Conservation (phyloP, 2,888 invertebrate species). For the Abscondita cerata region DNA sequence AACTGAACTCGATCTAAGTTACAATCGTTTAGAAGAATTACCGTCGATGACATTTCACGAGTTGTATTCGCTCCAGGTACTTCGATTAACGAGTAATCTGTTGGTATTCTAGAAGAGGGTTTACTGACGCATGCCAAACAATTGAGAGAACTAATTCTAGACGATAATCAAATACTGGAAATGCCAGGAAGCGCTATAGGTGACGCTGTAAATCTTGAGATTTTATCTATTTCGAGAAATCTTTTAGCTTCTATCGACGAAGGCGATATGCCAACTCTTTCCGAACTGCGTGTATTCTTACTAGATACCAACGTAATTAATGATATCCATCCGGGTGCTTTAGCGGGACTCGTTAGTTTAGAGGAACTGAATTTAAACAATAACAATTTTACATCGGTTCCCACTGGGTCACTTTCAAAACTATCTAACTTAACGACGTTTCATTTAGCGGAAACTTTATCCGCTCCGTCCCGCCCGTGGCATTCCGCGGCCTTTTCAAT, state of each 20-base stretch:
- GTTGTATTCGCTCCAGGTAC: constrained; percentile 73
- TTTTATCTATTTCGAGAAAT: constrained; percentile 80
- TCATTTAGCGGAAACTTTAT: constrained; percentile 80
- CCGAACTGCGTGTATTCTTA: constrained; percentile 73
- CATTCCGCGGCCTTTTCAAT: constrained; percentile 83
- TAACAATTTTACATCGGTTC: constrained; percentile 81
- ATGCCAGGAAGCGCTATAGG: constrained; percentile 74
- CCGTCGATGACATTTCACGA: constrained; percentile 80
- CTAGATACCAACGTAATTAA: constrained; percentile 80
- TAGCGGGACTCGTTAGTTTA: constrained; percentile 76
- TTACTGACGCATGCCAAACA: constrained; percentile 74
- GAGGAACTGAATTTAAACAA: constrained; percentile 79
- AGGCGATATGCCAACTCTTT: constrained; percentile 75
- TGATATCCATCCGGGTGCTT: constrained; percentile 73
- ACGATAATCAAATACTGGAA: constrained; percentile 80
- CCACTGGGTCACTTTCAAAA: constrained; percentile 78
- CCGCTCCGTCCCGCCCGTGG: constrained; percentile 73
- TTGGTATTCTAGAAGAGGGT: constrained; percentile 75
- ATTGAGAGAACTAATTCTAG: constrained; percentile 75
- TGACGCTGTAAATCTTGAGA: constrained; percentile 71
- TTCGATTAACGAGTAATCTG: constrained; percentile 79
- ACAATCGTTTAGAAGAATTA: constrained; percentile 78
- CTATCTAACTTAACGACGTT: constrained; percentile 78
- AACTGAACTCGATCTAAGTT: constrained; percentile 73
- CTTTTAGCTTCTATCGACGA: constrained; percentile 75